phyloP scores from a whole-genome alignment of 2,797 vertebrate genomes.

The Florisuga fusca region DNA sequence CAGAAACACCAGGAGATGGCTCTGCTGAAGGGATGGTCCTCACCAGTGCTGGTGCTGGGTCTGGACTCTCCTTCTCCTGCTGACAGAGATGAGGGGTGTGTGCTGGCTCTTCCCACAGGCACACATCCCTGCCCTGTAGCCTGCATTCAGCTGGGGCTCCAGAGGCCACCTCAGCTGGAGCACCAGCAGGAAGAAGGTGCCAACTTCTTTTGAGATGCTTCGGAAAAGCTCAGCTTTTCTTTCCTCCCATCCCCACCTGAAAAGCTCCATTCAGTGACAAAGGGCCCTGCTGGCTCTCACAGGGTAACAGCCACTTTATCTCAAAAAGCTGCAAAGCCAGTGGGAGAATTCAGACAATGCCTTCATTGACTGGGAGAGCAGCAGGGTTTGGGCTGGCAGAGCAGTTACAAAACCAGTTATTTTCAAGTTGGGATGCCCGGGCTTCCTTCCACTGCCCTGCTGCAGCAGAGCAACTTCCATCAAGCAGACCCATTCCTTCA shows the following conservation, averaged over 20 bases:
- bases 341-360: background rate
- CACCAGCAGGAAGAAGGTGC: background rate
- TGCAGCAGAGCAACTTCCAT: background rate
- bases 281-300: background rate
- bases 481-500: background rate
- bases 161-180: background rate
- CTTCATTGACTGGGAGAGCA: background rate
- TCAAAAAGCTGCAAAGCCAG: background rate
- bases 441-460: background rate
- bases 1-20: background rate
- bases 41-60: background rate
- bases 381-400: background rate
- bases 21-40: background rate
- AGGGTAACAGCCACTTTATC: background rate
- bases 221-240: background rate
- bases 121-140: background rate
- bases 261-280: background rate
- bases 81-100: rapidly evolving
- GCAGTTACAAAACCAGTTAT: background rate
- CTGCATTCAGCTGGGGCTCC: background rate
- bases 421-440: background rate
- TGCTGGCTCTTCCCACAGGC: background rate
- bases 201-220: background rate
- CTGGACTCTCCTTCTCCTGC: background rate
- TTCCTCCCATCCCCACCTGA: background rate